phyloP scores from a whole-genome alignment of 2,797 vertebrate species.

The Rousettus madagascariensis region DNA sequence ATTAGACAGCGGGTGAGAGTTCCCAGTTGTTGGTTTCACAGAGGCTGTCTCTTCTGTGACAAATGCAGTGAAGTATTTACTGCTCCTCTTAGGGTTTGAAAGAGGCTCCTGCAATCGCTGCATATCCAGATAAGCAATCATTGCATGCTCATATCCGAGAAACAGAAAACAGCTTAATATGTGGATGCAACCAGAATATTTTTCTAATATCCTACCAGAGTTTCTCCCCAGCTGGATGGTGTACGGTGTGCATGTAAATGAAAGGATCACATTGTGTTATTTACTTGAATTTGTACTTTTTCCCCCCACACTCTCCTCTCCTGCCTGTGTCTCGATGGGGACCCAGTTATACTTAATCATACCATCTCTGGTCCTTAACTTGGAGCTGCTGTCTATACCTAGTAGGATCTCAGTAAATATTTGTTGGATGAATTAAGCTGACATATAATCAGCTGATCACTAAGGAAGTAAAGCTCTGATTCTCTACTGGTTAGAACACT shows the following conservation, averaged over 20 bases:
- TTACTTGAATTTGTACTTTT: background rate
- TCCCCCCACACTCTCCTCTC: background rate
- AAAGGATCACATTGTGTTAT: background rate
- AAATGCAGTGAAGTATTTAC: background rate
- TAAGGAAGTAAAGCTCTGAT: background rate
- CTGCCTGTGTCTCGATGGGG: background rate
- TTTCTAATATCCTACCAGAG: background rate
- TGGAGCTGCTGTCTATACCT: background rate
- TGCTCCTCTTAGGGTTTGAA: background rate
- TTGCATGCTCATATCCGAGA: background rate
- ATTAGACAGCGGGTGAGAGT: background rate
- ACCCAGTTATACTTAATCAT: background rate
- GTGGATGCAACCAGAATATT: background rate
- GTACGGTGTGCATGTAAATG: background rate
- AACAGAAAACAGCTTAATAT: background rate
- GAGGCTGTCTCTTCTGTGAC: background rate
- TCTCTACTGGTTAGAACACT: background rate
- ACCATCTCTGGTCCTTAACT: background rate
- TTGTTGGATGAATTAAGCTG: background rate
- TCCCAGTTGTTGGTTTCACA: background rate
- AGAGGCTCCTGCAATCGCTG: background rate
- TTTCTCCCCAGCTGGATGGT: background rate
- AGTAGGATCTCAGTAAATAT: background rate
- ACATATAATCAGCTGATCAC: background rate
- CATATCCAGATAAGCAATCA: background rate